phyloP scores from a whole-genome alignment of 2,888 invertebrate species.

The Criorhina ranunculi region DNA sequence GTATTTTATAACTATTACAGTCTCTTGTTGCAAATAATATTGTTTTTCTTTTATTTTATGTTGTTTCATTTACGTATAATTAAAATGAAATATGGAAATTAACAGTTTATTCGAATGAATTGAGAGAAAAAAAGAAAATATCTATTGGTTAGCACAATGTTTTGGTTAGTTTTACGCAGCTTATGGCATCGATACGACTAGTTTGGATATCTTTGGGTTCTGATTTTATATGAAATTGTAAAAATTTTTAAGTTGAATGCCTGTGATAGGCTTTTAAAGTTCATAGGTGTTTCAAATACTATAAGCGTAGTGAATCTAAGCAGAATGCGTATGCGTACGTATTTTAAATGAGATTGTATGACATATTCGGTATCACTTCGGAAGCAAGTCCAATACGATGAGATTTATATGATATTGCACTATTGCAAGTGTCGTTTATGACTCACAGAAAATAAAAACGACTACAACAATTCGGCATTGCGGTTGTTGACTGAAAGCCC shows the following conservation, averaged over 20 bases:
- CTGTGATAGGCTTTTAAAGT: too few relatives aligned
- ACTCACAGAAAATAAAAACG: too few relatives aligned
- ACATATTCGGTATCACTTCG: too few relatives aligned
- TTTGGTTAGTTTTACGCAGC: constrained; percentile 23
- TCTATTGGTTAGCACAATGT: constrained; percentile 11
- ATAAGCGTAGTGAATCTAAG: too few relatives aligned
- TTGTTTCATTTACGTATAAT: constrained; percentile 32
- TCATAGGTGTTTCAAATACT: too few relatives aligned
- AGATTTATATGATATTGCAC: too few relatives aligned
- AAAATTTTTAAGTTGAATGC: neutral
- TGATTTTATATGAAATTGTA: neutral
- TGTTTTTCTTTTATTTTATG: constrained; percentile 42
- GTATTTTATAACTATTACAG: constrained; percentile 66
- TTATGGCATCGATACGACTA: constrained; percentile 62
- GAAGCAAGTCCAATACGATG: too few relatives aligned
- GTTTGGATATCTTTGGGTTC: neutral
- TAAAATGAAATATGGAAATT: neutral
- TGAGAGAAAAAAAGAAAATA: neutral
- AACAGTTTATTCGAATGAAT: constrained; percentile 15
- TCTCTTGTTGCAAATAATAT: constrained; percentile 71
- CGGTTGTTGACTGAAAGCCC: too few relatives aligned
- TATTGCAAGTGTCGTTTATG: too few relatives aligned
- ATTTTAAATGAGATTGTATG: too few relatives aligned
- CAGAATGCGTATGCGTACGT: too few relatives aligned
- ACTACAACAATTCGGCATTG: too few relatives aligned